These are phyloP conservation scores for Ligdia adustata DNA, from an alignment of 2,888 invertebrate genomes.

Conservation along the genomic window DNA sequence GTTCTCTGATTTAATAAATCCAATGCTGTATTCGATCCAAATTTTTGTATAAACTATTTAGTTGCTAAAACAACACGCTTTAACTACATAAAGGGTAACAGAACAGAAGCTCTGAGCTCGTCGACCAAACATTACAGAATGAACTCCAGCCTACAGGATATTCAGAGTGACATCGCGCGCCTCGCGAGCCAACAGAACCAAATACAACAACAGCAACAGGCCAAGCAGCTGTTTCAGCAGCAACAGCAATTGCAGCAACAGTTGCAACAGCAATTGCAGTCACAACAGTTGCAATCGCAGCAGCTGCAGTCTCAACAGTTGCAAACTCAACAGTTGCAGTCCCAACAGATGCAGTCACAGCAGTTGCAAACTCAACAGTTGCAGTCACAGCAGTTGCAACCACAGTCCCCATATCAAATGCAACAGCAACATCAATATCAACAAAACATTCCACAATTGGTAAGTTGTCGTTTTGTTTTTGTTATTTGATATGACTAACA, in stretches of 20 bases:
- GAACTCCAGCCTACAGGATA: slow-evolving; percentile 96
- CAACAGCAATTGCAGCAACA: slow-evolving; percentile 77
- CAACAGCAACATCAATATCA: slow-evolving; percentile 69
- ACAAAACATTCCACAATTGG: slow-evolving; percentile 82
- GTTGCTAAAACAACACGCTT: too few species aligned
- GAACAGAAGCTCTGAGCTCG: slow-evolving; percentile 24
- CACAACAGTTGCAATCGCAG: slow-evolving; percentile 74
- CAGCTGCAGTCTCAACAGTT: slow-evolving; percentile 64
- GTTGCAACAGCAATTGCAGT: slow-evolving; percentile 60
- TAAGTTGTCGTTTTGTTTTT: slow-evolving; percentile 50
- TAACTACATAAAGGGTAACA: too few species aligned
- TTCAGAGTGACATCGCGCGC: slow-evolving; percentile 96
- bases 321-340: slow-evolving; percentile 66
- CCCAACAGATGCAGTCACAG: slow-evolving; percentile 50
- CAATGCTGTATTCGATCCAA: too few species aligned
- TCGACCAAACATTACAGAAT: slow-evolving; percentile 83
- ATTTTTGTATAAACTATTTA: too few species aligned
- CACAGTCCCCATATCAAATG: slow-evolving; percentile 66
- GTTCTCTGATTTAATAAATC: too few species aligned
- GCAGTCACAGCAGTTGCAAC: slow-evolving; percentile 59
- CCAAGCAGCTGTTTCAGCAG: slow-evolving; percentile 64
- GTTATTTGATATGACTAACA: slow-evolving; percentile 6
- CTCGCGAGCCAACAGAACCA: slow-evolving; percentile 88
- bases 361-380: slow-evolving; percentile 54
- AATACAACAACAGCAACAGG: slow-evolving; percentile 78